Base-by-base conservation (phyloP, 2,888 invertebrate genomes). In the Rhaphigaster nebulosa region DNA sequence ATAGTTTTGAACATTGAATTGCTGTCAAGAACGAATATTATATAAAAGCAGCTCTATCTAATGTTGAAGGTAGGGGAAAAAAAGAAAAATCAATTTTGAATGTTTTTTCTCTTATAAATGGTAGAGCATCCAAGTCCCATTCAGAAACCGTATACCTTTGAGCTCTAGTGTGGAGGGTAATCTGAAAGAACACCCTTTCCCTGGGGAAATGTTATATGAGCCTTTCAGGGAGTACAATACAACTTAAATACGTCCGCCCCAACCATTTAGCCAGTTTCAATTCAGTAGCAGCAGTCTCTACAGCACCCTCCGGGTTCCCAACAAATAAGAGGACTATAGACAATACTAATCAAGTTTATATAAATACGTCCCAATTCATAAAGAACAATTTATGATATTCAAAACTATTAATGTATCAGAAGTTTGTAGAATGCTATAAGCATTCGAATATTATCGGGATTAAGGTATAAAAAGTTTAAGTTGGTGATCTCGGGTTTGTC, bases 211-310 rank as follows among this genome's bases (percentile, higher is more conserved):
- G 34, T 76, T 34, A 76, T 76, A 76, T 76, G 20, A 8, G 6
- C 34, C 70, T 76, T 76, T 76, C 20, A 76, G 70, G 34, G 70
- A 76, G 38, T 23, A 76, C 70, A 76, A 76, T 76, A 38, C 70
- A 38, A 76, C 34, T 76, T 76, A 76, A 76, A 76, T 38, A 76
- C 20, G 10, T 18, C 70, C 34, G 20, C 34, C 38, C 70, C 23
- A 76, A 76, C 70, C 70, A 76, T 76, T 76, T 76, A 38, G 70
- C 34, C 34, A 1, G 70, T 76, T 76, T 76, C 70, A 76, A 76
- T 76, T 76, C 26, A 76, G 38, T 23, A 38, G 20, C 70, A 20
- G 20, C 38, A 38, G 34, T 38, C 0, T 29, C 29, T 65, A 76
- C 34, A 34, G 20, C 70, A 76, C 8, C 34, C 20, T 38, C 34